phyloP scores from a whole-genome alignment of 2,113 vertebrate genomes.

The Planiliza haematocheilus region DNA sequence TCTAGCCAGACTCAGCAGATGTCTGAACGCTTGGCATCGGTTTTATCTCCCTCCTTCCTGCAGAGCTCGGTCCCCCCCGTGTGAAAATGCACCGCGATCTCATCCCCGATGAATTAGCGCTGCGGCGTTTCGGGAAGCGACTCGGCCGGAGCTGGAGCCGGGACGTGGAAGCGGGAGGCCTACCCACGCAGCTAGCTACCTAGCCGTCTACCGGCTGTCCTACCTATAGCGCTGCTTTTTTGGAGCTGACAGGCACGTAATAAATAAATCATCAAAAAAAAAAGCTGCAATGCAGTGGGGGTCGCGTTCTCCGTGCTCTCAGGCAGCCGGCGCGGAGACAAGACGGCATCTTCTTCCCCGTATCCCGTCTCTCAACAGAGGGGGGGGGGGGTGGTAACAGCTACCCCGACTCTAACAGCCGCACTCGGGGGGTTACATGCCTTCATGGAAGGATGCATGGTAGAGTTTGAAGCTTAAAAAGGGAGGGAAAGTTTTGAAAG shows the following conservation, averaged over 20 bases:
- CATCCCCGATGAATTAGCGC: slow-evolving; percentile 73
- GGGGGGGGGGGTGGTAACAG: too few species aligned
- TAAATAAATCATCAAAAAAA: slow-evolving; percentile 84
- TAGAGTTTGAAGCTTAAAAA: slow-evolving; percentile 66
- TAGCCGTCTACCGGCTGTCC: slow-evolving; percentile 61
- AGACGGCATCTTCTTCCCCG: slow-evolving; percentile 66
- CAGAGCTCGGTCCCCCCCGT: slow-evolving; percentile 79
- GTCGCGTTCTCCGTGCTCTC: slow-evolving; percentile 68
- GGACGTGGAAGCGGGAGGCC: too few species aligned
- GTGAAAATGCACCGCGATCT: slow-evolving; percentile 75
- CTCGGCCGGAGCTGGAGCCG: slow-evolving; percentile 50
- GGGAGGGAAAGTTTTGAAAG: slow-evolving; percentile 74
- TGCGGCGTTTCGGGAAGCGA: slow-evolving; percentile 68
- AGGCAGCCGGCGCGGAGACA: slow-evolving; percentile 66
- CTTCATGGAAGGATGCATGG: slow-evolving; percentile 67
- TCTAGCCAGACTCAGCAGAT: slow-evolving; percentile 80
- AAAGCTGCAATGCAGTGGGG: slow-evolving; percentile 82
- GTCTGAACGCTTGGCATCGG: slow-evolving; percentile 80
- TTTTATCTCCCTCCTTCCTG: slow-evolving; percentile 21
- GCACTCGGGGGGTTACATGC: slow-evolving; percentile 52
- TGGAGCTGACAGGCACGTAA: slow-evolving; percentile 79
- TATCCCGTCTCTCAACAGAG: slow-evolving; percentile 49
- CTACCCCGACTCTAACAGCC: slow-evolving; percentile 58
- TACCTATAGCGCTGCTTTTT: slow-evolving; percentile 73
- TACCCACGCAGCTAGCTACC: slow-evolving; percentile 68